phyloP scores from a whole-genome alignment of 2,797 vertebrate genomes.

The Sparus aurata region DNA sequence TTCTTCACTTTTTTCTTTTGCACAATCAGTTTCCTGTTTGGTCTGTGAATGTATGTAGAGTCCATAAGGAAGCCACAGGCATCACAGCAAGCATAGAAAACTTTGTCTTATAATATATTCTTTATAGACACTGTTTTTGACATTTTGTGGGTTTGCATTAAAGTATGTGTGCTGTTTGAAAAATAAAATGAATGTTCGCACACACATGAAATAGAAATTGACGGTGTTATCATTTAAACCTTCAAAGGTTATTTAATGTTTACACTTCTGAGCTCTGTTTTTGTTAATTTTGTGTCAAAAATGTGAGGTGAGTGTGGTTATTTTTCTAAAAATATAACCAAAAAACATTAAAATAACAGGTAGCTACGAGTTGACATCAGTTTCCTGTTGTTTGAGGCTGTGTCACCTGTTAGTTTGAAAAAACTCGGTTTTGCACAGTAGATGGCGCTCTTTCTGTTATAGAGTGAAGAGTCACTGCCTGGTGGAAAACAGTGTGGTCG shows the following conservation, averaged over 20 bases:
- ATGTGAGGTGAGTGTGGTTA: not conserved
- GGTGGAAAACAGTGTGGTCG: not conserved
- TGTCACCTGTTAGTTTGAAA: not conserved
- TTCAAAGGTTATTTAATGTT: not conserved
- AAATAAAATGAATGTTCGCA: conserved; percentile 53
- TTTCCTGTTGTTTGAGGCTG: not conserved
- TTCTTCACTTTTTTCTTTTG: conserved; percentile 14
- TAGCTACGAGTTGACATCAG: not conserved
- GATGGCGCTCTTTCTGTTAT: conserved; percentile 14
- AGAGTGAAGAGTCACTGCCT: not conserved
- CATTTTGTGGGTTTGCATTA: conserved; percentile 28
- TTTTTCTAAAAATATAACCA: not conserved
- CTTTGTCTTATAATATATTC: conserved; percentile 11
- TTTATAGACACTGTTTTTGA: conserved; percentile 20
- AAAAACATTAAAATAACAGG: not conserved
- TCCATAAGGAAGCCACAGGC: not conserved
- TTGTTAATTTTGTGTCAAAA: not conserved
- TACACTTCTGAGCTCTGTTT: not conserved
- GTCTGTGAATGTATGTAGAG: conserved; percentile 60
- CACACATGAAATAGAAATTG: not conserved
- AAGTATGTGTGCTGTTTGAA: conserved; percentile 18
- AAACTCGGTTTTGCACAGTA: conserved; percentile 7
- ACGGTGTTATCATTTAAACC: not conserved
- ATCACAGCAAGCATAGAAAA: not conserved
- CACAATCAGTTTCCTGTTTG: conserved; percentile 3